Evolutionary conservation across 2,113 vertebrate genomes (phyloP).

Genomic region (Hippocampus abdominalis): DNA sequence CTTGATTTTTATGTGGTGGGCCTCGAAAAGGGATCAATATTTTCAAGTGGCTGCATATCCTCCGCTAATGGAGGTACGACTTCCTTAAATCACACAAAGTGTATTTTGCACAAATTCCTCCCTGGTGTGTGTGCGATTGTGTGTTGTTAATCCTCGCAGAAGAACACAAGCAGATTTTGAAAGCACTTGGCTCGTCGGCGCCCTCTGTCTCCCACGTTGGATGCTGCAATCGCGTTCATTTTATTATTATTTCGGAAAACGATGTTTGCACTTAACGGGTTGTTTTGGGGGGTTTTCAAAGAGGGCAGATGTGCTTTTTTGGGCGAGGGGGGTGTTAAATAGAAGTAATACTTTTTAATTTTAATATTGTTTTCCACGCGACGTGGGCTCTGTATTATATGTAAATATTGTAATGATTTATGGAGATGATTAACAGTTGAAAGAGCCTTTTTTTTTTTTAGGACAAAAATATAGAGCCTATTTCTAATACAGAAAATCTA

Average conservation of each 20-base stretch:
- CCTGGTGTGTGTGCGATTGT: background rate
- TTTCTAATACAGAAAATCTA: constrained; percentile 85
- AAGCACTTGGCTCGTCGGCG: constrained; percentile 66
- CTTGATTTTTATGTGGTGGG: constrained; percentile 8
- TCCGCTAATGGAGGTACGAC: constrained; percentile 9
- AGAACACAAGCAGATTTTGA: constrained; percentile 56
- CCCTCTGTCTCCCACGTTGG: constrained; percentile 78
- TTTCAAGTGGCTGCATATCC: constrained; percentile 22
- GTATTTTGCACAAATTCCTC: constrained; percentile 80
- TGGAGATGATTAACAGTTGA: constrained; percentile 65
- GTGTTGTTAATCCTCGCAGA: constrained; percentile 33
- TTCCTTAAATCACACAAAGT: constrained; percentile 66
- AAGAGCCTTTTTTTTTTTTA: constrained; percentile 61
- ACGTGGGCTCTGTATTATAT: constrained; percentile 79
- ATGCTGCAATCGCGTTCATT: constrained; percentile 75
- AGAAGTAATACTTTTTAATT: constrained; percentile 80
- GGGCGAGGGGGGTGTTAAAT: constrained; percentile 61
- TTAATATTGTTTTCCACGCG: constrained; percentile 78
- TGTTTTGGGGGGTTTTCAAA: constrained; percentile 62
- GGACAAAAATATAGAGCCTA: constrained; percentile 77
- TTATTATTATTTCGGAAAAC: constrained; percentile 29
- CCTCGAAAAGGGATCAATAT: constrained; percentile 34
- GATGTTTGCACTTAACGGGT: constrained; percentile 88
- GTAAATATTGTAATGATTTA: constrained; percentile 76
- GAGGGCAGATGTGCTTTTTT: constrained; percentile 78